These are phyloP conservation scores for Drosophila eohydei DNA, from an alignment of 2,888 invertebrate species.

Conservation along the genomic window DNA sequence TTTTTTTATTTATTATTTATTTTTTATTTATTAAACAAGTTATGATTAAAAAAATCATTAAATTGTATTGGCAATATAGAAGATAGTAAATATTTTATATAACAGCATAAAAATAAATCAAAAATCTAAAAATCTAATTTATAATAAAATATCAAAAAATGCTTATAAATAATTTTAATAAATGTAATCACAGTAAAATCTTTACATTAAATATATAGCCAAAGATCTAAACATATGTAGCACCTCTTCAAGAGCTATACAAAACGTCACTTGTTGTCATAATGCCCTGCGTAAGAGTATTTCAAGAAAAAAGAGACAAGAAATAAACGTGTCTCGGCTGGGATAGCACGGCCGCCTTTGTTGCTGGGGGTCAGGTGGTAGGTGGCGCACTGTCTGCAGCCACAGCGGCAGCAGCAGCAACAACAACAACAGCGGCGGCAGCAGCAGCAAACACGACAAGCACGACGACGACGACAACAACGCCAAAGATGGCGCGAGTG, in stretches of 20 bases:
- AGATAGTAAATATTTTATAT: too few relatives aligned
- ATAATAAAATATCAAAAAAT: not conserved
- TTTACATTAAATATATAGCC: not conserved
- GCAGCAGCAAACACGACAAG: conserved; percentile 5
- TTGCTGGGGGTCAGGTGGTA: conserved; percentile 61
- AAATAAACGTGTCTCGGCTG: conserved; percentile 35
- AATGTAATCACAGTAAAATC: too few relatives aligned
- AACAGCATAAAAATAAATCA: too few relatives aligned
- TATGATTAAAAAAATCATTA: too few relatives aligned
- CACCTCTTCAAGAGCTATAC: not conserved
- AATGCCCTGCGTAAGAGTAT: conserved; percentile 13
- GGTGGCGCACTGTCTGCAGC: conserved; percentile 71
- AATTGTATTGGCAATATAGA: too few relatives aligned
- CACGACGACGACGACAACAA: conserved; percentile 48
- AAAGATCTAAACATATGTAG: not conserved
- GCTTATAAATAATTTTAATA: too few relatives aligned
- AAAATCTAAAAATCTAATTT: not conserved
- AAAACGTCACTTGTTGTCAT: not conserved
- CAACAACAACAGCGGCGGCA: conserved; percentile 4
- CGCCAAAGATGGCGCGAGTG: conserved; percentile 74
- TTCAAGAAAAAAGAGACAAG: not conserved
- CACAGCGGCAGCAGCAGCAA: conserved; percentile 31
- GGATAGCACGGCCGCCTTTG: conserved; percentile 25
- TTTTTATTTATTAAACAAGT: too few relatives aligned
- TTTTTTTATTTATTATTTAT: too few relatives aligned